Evolutionary conservation across 2,113 vertebrate species (phyloP), one percentile per base, ranked within the genome.

Genomic region (Chrysemys picta): DNA sequence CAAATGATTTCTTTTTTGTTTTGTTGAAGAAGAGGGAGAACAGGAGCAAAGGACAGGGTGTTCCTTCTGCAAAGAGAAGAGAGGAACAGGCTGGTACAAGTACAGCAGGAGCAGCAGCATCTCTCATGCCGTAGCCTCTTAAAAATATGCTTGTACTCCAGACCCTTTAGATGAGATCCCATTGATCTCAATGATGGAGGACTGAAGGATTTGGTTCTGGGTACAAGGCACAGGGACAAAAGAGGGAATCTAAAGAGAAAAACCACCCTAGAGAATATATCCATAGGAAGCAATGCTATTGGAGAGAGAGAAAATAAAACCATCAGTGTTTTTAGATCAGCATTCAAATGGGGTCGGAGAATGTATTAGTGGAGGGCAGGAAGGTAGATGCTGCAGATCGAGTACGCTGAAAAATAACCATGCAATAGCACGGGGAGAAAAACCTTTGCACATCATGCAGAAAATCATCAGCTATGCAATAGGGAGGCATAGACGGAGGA

Each of bases 21-120:
- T 88, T 92, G 87, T 72, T 89, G 35, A 91, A 91, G 49, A 57
- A 89, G 89, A 89, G 24, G 11, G 93, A 90, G 96, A 96, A 95
- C 95, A 95, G 94, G 92, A 90, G 87, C 85, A 93, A 75, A 95
- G 38, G 75, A 78, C 75, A 47, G 38, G 5, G 25, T 45, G 42
- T 47, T 47, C 25, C 11, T 78, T 13, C 53, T 29, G 89, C 2
- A 81, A 86, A 82, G 57, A 87, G 6, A 59, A 27, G 88, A 84
- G 75, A 95, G 42, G 65, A 72, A 72, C 19, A 72, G n/a, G n/a
- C n/a, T 38, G 9, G 35, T 72, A 10, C 42, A 47, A 78, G 72
- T 24, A 10, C 38, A 76, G 24, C 38, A 47, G 10, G 12, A 78
- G 24, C 75, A 78, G 22, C 42, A 45, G 24, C 12, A 12, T 13